Conservation (phyloP, 2,113 vertebrate species). For the Dissostichus mawsoni region DNA sequence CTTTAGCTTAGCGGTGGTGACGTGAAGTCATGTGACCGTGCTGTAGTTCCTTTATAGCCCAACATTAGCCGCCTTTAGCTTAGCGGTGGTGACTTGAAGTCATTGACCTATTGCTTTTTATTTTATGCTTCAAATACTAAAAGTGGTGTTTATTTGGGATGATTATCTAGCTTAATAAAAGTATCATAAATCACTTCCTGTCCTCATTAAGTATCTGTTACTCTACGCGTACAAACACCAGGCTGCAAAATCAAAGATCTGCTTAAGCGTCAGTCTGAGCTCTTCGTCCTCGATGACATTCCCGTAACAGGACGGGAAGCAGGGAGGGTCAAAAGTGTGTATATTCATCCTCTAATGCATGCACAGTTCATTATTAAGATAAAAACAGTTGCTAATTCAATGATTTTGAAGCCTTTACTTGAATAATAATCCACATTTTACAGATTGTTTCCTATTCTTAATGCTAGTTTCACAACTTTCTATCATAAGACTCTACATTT, state of each 20-base stretch:
- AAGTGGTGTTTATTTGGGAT: too few relatives aligned
- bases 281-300: conserved; percentile 64
- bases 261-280: conserved; percentile 57
- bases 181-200: conserved; percentile 5
- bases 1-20: too few relatives aligned
- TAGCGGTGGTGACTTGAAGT: too few relatives aligned
- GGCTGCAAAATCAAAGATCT: conserved; percentile 47
- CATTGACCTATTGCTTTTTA: too few relatives aligned
- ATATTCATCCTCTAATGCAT: neutral
- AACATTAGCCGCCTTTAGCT: too few relatives aligned
- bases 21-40: too few relatives aligned
- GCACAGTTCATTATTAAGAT: neutral
- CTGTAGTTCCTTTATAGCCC: too few relatives aligned
- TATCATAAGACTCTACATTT: neutral
- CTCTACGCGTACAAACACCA: conserved; percentile 17
- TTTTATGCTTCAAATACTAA: too few relatives aligned
- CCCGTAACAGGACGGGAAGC: conserved; percentile 10
- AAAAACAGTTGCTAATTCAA: accelerated
- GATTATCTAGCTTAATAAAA: too few relatives aligned
- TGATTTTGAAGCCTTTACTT: neutral
- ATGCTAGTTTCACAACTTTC: neutral
- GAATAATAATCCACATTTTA: neutral
- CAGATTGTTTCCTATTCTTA: neutral
- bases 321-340: neutral
- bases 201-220: conserved; percentile 19